Conservation (phyloP, 2,888 invertebrate genomes). For the Abrostola tripartita region DNA sequence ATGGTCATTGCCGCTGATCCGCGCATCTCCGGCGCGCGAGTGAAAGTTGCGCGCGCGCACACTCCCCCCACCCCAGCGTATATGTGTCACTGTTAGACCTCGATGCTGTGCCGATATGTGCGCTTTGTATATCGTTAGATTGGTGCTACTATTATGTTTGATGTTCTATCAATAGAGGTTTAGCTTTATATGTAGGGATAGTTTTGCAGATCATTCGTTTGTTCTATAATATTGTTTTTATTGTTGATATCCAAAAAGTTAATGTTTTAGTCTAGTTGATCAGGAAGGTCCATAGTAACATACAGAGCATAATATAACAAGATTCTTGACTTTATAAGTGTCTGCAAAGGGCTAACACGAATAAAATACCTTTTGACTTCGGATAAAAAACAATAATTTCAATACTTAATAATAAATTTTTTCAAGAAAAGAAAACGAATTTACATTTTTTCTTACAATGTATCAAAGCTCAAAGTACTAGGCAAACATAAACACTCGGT, state of each 20-base stretch:
- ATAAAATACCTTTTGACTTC: too few species aligned
- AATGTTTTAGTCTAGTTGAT: too few species aligned
- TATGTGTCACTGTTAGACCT: constrained; percentile 63
- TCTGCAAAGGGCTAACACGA: too few species aligned
- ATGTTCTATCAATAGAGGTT: not conserved
- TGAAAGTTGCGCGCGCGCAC: constrained; percentile 73
- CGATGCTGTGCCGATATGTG: constrained; percentile 34
- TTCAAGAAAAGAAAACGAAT: too few species aligned
- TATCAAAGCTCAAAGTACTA: constrained; percentile 38
- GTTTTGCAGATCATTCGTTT: too few species aligned
- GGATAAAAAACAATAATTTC: too few species aligned
- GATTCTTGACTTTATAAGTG: too few species aligned
- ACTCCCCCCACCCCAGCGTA: constrained; percentile 43
- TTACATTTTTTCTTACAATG: not conserved
- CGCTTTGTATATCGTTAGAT: constrained; percentile 33
- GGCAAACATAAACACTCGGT: constrained; percentile 42
- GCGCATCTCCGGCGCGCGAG: constrained; percentile 72
- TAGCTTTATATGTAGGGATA: not conserved
- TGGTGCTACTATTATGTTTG: constrained; percentile 5
- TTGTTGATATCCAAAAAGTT: too few species aligned
- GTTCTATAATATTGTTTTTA: too few species aligned
- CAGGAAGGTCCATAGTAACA: too few species aligned
- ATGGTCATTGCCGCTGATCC: constrained; percentile 75
- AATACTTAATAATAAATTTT: too few species aligned
- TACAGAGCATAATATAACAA: too few species aligned